These are phyloP conservation scores for Blennius ocellaris DNA, from an alignment of 2,113 vertebrate species.

Conservation along the genomic window DNA sequence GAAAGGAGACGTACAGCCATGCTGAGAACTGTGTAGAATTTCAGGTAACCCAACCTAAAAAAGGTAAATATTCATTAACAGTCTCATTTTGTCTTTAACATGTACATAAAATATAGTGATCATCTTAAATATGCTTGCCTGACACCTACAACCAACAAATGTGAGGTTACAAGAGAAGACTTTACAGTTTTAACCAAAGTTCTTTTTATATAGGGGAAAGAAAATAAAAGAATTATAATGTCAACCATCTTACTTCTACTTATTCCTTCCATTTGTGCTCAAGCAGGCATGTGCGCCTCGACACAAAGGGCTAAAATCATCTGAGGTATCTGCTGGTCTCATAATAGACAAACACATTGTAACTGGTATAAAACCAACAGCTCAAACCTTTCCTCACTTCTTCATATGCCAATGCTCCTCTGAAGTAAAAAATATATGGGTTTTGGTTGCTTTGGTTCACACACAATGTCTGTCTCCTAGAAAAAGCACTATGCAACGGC, in stretches of 20 bases:
- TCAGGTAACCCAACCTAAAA: conserved; percentile 26
- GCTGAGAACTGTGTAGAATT: background rate
- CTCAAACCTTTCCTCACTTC: background rate
- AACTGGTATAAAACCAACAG: conserved; percentile 18
- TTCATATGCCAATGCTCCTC: background rate
- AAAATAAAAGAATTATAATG: conserved; percentile 6
- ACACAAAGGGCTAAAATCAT: conserved; percentile 5
- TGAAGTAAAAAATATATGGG: conserved; percentile 16
- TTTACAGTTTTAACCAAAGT: conserved; percentile 17
- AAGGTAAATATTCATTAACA: conserved; percentile 7
- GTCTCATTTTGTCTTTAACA: conserved; percentile 1
- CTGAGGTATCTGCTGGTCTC: conserved; percentile 6
- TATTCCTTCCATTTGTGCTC: conserved; percentile 52
- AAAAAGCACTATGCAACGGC: conserved; percentile 16
- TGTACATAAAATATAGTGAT: conserved; percentile 40
- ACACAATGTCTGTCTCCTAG: conserved; percentile 26
- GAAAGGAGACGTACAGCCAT: conserved; percentile 11
- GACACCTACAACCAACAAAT: conserved; percentile 17
- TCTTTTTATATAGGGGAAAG: background rate
- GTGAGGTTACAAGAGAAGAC: conserved; percentile 24
- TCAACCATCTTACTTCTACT: background rate
- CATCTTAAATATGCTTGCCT: conserved; percentile 26
- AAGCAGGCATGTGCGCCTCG: conserved; percentile 20
- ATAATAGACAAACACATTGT: conserved; percentile 6
- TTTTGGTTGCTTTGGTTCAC: conserved; percentile 37